Evolutionary conservation across 2,888 invertebrate species (phyloP), one percentile per base, ranked within the genome.

Genomic region (Netelia melanura): DNA sequence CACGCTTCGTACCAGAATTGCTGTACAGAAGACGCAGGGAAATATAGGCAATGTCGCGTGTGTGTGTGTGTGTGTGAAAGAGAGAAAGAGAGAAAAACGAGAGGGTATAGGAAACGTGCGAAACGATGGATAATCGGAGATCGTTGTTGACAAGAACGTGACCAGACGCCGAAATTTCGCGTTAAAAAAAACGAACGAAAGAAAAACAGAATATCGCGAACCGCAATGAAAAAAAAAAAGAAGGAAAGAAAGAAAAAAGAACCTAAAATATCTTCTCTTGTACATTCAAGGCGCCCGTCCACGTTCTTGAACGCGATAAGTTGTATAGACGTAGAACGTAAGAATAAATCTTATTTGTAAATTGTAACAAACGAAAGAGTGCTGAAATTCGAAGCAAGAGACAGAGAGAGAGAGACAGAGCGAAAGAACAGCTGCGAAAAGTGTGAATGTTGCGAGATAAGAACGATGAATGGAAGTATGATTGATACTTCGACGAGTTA

Each of bases 321-420:
- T 85, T 90, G 89, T 90, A 90, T 88, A 90, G 87, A 88, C 87
- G 88, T 86, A 85, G 90, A 90, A 88, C 64, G 78, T 86, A 83
- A 70, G 21, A 58, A 72, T 52, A 81, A 86, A 84, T 67, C 21
- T 84, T 90, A 91, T 83, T 89, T 91, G 90, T 92, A 92, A 90
- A 91, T 90, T 90, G 88, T 84, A 77, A 85, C 72, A 79, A 52
- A 78, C 58, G 74, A 82, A 38, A 43, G 11, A 74, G 58, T 64
- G 72, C 71, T 75, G 82, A 48, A 80, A 72, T 77, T 43, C 23
- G 38, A 38, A 6, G 38, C 6, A 38, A 38, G 38, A 38, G 6
- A 38, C 3, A 38, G 25, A 30, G 30, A 52, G 67, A 72, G 54
- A 77, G 64, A 21, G 56, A 56, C 21, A 21, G 56, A 56, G 52